These are phyloP conservation scores for Apostichopus japonicus DNA, from an alignment of 35 echinoderm and acorn worm species.

Conservation along the genomic window DNA sequence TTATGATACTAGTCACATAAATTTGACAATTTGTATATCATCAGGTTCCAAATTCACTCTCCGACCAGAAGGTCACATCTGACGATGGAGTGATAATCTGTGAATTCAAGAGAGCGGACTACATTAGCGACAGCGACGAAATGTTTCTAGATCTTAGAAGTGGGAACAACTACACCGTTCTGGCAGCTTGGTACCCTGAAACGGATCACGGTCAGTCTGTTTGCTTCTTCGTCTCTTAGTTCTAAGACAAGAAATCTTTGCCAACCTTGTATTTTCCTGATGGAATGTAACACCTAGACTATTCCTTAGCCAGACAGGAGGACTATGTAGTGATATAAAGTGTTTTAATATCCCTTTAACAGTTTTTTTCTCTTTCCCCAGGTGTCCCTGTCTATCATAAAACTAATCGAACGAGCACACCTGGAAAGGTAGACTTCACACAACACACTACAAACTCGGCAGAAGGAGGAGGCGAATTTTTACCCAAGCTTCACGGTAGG, in stretches of 20 bases:
- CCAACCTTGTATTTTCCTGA: too few species aligned
- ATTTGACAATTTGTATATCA: too few species aligned
- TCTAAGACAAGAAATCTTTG: too few species aligned
- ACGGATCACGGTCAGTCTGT: neutral
- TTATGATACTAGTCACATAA: too few species aligned
- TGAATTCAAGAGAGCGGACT: neutral
- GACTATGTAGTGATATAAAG: too few species aligned
- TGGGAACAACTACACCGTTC: conserved; percentile 1
- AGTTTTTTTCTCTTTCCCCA: neutral
- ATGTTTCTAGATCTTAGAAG: conserved; percentile 4
- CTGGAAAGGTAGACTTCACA: neutral
- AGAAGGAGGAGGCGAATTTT: neutral
- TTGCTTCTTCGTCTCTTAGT: neutral
- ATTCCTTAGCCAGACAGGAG: too few species aligned
- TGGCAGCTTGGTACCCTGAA: neutral
- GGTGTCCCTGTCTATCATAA: neutral
- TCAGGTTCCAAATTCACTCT: neutral
- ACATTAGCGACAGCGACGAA: neutral
- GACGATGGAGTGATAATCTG: neutral
- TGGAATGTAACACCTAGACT: too few species aligned
- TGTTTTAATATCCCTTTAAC: too few species aligned
- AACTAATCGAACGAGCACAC: neutral
- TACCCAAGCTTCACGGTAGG: conserved; percentile 31
- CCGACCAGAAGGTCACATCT: neutral
- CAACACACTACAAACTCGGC: neutral